Evolutionary conservation across 1,140 invertebrate species (phyloP), one percentile per base, ranked within the genome.

Genomic region (Pectinophora gossypiella): DNA sequence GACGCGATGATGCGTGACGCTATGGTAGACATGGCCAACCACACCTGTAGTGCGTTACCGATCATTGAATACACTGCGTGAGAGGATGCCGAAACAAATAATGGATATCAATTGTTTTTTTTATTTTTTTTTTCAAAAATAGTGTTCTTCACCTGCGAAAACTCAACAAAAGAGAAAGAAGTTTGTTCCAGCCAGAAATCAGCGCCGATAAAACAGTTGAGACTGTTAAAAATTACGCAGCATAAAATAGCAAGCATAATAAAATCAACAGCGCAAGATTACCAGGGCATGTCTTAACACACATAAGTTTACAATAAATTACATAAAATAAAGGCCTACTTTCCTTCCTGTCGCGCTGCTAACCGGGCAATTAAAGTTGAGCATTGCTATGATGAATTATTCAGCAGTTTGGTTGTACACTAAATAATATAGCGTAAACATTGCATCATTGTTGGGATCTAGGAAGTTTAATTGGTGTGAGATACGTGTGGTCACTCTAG

Each of bases 1-100:
- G 60, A 46, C 13, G 70, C 76, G 59, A 72, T 81, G 68, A 69
- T 48, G 79, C 76, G 68, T 68, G 56, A 68, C 67, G 52, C 52
- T 23, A 10, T 10, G 9, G 27, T n/a, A n/a, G n/a, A n/a, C n/a
- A n/a, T n/a, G n/a, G n/a, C n/a, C n/a, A n/a, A n/a, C n/a, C n/a
- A n/a, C n/a, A n/a, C n/a, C n/a, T n/a, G n/a, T n/a, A n/a, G n/a
- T n/a, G n/a, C n/a, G n/a, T n/a, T n/a, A n/a, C n/a, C n/a, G n/a
- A n/a, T n/a, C n/a, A n/a, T n/a, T n/a, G n/a, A n/a, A n/a, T n/a
- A n/a, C n/a, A n/a, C n/a, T n/a, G n/a, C n/a, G n/a, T n/a, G n/a
- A n/a, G n/a, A n/a, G n/a, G n/a, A n/a, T n/a, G n/a, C n/a, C n/a
- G n/a, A n/a, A n/a, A n/a, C n/a, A n/a, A n/a, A n/a, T n/a, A n/a